phyloP scores from a whole-genome alignment of 2,797 vertebrate species.

The Limnodromus scolopaceus region DNA sequence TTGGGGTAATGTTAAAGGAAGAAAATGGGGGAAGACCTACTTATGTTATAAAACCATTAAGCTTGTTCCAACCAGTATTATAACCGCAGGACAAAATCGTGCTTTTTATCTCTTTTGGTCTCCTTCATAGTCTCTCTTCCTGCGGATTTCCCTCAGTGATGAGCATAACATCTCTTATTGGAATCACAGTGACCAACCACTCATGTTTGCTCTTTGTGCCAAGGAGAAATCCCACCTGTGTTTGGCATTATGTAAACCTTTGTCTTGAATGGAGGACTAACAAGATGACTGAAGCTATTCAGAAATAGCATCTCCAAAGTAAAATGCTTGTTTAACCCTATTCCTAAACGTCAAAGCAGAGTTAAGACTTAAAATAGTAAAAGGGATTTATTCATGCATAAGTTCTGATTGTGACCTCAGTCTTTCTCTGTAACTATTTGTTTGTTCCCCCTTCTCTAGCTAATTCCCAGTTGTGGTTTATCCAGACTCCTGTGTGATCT shows the following conservation, averaged over 20 bases:
- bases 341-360: not conserved
- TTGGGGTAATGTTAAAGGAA: not conserved
- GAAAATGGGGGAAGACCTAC: not conserved
- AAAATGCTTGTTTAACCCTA: not conserved
- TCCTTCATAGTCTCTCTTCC: not conserved
- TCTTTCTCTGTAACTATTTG: not conserved
- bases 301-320: not conserved
- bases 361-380: not conserved
- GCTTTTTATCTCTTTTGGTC: not conserved
- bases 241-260: not conserved
- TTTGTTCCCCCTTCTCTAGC: not conserved
- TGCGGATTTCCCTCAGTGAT: fast-evolving
- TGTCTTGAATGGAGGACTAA: not conserved
- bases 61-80: not conserved
- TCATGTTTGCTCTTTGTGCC: not conserved
- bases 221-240: not conserved
- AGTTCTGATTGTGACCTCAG: not conserved
- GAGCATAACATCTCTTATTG: not conserved
- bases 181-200: not conserved
- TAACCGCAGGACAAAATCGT: not conserved
- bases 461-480: not conserved
- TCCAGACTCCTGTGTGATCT: not conserved
- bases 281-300: not conserved
- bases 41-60: not conserved
- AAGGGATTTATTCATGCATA: not conserved